Base-by-base conservation (phyloP, 2,797 vertebrate genomes). In the Trematomus bernacchii region DNA sequence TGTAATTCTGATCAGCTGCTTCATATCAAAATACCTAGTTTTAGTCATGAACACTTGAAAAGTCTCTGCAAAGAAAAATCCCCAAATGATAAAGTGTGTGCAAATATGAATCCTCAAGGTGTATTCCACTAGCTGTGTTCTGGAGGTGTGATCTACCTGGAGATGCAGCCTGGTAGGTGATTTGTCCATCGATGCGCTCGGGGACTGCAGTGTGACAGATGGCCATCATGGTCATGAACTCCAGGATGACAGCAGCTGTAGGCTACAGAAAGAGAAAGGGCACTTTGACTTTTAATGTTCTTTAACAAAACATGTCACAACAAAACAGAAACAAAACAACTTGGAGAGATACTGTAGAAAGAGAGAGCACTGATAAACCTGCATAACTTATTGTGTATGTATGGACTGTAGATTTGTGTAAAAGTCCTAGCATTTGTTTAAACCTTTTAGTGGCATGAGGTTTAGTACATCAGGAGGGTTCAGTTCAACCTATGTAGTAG, bases 191-290 rank as follows among this genome's bases (percentile, higher is more conserved):
- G 0, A 84, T 95, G 84, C 77, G 93, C 91, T 99, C 98, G 2
- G 98, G 98, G 48, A 99, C 98, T 14, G 97, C 97, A 64, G 98
- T 99, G 94, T 99, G 98, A 94, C 98, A 99, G 87, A 98, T 95
- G n/a, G 98, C 97, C 98, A 99, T 99, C 98, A 99, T 99, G 61
- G 97, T 99, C 93, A 99, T 96, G 92, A 99, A 99, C 16, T 99
- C 98, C 92, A 95, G 95, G 89, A 99, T 99, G 89, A 98, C 89
- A 71, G 97, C 94, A 82, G 97, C 97, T 61, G 98, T 99, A 50
- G 98, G 97, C 98, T 99, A 82, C 55, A 88, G 61, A 60, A 83
- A 80, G 78, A 27, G 54, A 82, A 65, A 85, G 73, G 82, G 4
- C 72, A 83, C 68, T 71, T 66, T 87, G 75, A 88, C 59, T 79